A percentile compares a stretch with the other conserved stretches of the same genome.
phyloP scores from a whole-genome alignment of 2,797 vertebrate species.

The Anabas testudineus region DNA sequence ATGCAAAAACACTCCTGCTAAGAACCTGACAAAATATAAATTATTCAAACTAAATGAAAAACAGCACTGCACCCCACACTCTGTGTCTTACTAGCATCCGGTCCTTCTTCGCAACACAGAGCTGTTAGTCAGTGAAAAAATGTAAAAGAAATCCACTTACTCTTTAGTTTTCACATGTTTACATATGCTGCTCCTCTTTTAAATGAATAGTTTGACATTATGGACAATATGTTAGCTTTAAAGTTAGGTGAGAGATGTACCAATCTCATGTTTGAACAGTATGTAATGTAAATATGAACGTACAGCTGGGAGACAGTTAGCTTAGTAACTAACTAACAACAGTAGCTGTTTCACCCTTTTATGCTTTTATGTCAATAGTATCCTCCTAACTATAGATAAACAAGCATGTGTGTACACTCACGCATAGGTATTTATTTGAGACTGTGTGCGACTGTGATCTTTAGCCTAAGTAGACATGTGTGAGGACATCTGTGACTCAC shows the following conservation, averaged over 20 bases:
- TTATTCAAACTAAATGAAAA: constrained; percentile 6
- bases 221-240: not conserved
- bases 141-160: constrained; percentile 19
- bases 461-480: not conserved
- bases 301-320: not conserved
- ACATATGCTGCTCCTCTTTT: not conserved
- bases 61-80: constrained; percentile 74
- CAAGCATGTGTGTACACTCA: no score
- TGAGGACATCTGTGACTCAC: constrained; percentile 80
- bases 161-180: constrained; percentile 8
- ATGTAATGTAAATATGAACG: not conserved
- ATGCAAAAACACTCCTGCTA: constrained; percentile 40
- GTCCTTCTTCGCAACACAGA: constrained; percentile 85
- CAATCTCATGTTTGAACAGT: not conserved
- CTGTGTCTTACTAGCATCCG: constrained; percentile 83
- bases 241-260: not conserved
- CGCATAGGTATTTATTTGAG: not conserved
- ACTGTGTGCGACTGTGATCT: not conserved
- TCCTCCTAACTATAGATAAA: no score
- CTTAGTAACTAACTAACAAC: not conserved
- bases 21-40: constrained; percentile 7
- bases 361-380: no score
- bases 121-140: constrained; percentile 64
- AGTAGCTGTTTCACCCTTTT: no score
- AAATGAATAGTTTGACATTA: constrained; percentile 1